Conservation (phyloP, 2,113 vertebrate genomes). For the Cyanoliseus patagonus region DNA sequence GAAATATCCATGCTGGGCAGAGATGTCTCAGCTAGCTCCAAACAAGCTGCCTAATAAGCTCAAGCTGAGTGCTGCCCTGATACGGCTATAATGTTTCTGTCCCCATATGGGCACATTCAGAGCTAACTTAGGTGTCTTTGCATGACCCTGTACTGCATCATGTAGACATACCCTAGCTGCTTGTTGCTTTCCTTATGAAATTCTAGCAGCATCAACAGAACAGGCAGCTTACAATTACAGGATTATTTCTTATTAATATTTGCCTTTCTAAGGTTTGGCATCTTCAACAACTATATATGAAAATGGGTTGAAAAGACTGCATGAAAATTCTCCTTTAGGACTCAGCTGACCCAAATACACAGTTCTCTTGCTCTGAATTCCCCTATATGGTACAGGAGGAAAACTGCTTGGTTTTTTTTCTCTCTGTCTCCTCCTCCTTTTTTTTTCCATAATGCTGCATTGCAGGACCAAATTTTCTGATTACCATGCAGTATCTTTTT, state of each 20-base stretch:
- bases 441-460: slow-evolving; percentile 42
- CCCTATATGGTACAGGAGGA: slow-evolving; percentile 6
- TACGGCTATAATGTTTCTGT: neutral
- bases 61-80: neutral
- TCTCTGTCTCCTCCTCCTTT: neutral
- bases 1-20: slow-evolving; percentile 5
- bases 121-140: neutral
- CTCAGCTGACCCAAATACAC: slow-evolving; percentile 69
- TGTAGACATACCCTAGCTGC: neutral
- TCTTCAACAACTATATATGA: neutral
- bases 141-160: neutral
- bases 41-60: slow-evolving; percentile 23
- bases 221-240: neutral
- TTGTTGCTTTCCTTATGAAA: neutral
- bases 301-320: slow-evolving; percentile 58
- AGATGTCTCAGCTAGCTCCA: neutral
- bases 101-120: neutral
- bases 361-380: slow-evolving; percentile 51
- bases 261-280: slow-evolving; percentile 5
- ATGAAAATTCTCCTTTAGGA: slow-evolving; percentile 64
- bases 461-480: slow-evolving; percentile 61
- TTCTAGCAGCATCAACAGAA: neutral
- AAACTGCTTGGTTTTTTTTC: slow-evolving; percentile 8
- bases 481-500: slow-evolving; percentile 53
- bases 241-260: slow-evolving; percentile 34